phyloP scores from a whole-genome alignment of 1,140 invertebrate genomes.

The Cyrtorhinus lividipennis region DNA sequence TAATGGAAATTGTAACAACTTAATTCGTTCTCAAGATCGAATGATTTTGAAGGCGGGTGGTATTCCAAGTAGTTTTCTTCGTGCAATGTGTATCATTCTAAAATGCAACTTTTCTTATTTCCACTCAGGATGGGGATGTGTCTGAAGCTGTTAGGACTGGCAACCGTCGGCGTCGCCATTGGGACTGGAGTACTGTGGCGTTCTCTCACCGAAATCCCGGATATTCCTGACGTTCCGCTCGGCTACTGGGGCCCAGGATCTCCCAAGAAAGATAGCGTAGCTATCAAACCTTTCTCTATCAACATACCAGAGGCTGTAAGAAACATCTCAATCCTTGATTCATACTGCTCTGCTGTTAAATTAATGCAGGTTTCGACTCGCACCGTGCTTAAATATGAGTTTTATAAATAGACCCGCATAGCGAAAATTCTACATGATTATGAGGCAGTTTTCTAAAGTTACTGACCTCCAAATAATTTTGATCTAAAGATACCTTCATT shows the following conservation, averaged over 20 bases:
- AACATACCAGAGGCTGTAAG: not conserved
- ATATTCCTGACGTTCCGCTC: not conserved
- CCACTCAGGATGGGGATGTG: conserved; percentile 2
- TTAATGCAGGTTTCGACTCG: not conserved
- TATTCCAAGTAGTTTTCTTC: no score
- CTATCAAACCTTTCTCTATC: conserved; percentile 36
- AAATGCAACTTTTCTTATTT: no score
- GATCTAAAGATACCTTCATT: not conserved
- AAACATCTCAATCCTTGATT: not conserved
- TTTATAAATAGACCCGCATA: not conserved
- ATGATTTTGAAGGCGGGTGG: no score
- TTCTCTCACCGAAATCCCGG: not conserved
- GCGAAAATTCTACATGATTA: not conserved
- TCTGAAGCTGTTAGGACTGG: not conserved
- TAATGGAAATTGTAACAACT: no score
- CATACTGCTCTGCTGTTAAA: not conserved
- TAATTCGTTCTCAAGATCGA: no score
- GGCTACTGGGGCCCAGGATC: conserved; percentile 35
- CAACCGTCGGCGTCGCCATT: not conserved
- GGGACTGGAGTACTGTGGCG: not conserved
- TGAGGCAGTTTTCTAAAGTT: not conserved
- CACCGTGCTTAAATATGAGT: not conserved
- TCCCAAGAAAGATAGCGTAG: conserved; percentile 28
- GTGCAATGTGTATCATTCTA: no score
- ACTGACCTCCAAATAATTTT: not conserved